Evolutionary conservation across 2,113 vertebrate species (phyloP), one percentile per base, ranked within the genome.

Genomic region (Callithrix jacchus): DNA sequence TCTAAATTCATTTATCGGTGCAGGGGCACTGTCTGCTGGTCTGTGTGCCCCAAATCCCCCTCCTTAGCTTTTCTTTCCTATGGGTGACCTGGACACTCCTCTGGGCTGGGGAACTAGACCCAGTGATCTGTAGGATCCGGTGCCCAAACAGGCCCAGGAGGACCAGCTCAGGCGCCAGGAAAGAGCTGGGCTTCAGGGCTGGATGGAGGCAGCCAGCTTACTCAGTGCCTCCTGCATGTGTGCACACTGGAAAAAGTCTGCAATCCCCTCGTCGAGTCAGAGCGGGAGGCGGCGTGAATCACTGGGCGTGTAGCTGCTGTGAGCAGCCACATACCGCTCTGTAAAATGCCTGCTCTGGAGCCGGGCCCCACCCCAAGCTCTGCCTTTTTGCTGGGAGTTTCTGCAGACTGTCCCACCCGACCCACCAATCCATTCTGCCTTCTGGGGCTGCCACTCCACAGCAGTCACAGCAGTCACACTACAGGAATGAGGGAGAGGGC

Each of bases 191-290:
- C 47, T 21, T 27, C 49, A 42, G 77, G 61, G 37, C 42, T 61
- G 42, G 18, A 27, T 25, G 2, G 21, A 23, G 27, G 35, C 25
- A 2, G 82, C 35, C 76, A 13, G 58, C 6, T 30, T 27, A 4
- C 58, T 27, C 42, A 2, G 61, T 42, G 89, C 23, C 58, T 89
- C 82, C 76, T 16, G 61, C 12, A 64, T 6, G 0, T 12, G 13
- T 32, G 0, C 23, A 45, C 35, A 52, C 91, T 91, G 95, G 97
- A 96, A 97, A 91, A 96, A 85, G 4, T 6, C 49, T 87, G 84
- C 83, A 71, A 16, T 93, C 30, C 30, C 37, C 8, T 52, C 82
- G 27, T 27, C 0, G 11, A 76, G 77, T 56, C 37, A 7, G 66
- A 25, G 71, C 0, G 4, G 76, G 91, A 88, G 83, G 87, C 23